These are phyloP conservation scores for Anguilla obscura DNA, from an alignment of 2,797 vertebrate species.

Conservation along the genomic window DNA sequence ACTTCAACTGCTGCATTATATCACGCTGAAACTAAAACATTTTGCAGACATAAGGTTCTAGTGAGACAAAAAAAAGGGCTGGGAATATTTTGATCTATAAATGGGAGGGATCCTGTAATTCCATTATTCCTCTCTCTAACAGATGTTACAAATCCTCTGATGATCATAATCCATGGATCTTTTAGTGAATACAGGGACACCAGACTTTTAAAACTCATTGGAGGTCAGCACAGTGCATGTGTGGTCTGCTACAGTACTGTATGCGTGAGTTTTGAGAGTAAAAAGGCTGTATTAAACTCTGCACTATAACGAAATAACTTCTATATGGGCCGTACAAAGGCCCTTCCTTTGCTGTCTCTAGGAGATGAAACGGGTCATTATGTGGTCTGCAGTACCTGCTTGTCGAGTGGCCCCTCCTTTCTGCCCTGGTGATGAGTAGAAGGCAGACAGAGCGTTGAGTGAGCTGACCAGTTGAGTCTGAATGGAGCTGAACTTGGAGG, in stretches of 20 bases:
- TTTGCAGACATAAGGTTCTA: conserved; percentile 43
- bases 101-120: conserved; percentile 40
- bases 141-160: conserved; percentile 30
- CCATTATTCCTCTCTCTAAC: conserved; percentile 22
- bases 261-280: background rate
- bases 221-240: conserved; percentile 1
- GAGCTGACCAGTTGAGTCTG: conserved; percentile 95
- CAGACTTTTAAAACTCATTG: conserved; percentile 27
- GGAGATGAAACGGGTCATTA: background rate
- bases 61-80: conserved; percentile 44
- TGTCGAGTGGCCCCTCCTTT: conserved; percentile 73
- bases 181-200: conserved; percentile 13
- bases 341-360: background rate
- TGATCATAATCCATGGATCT: conserved; percentile 28
- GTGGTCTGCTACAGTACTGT: background rate
- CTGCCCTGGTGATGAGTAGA: conserved; percentile 81
- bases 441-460: conserved; percentile 90
- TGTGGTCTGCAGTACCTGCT: conserved; percentile 65
- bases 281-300: background rate
- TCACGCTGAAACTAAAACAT: conserved; percentile 56
- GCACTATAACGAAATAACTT: conserved; percentile 3
- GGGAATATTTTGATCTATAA: conserved; percentile 31
- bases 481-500: conserved; percentile 96
- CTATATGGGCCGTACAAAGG: background rate
- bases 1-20: conserved; percentile 25